Evolutionary conservation across 1,140 invertebrate species (phyloP).

Genomic region (Zaprionus nigranus): DNA sequence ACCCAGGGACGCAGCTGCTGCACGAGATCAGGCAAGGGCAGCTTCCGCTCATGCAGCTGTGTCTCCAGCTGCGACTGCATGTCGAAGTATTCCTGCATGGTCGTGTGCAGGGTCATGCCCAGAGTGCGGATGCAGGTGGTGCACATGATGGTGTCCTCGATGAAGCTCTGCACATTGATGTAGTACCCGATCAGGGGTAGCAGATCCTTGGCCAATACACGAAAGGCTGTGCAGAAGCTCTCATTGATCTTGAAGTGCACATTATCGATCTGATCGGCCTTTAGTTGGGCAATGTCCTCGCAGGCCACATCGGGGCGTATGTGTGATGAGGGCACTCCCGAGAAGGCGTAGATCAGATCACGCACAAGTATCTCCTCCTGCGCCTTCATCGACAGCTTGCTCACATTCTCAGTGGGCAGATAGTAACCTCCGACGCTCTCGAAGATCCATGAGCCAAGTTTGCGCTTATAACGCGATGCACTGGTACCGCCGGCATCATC

Average conservation of each 20-base stretch:
- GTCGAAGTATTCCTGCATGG: constrained; percentile 54
- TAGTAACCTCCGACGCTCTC: constrained; percentile 63
- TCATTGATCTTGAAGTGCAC: constrained; percentile 59
- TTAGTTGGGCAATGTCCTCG: constrained; percentile 35
- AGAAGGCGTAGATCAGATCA: constrained; percentile 69
- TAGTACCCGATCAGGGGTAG: constrained; percentile 58
- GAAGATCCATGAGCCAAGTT: constrained; percentile 50
- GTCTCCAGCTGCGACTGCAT: constrained; percentile 55
- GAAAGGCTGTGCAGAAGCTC: constrained; percentile 45
- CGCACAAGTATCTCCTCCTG: constrained; percentile 61
- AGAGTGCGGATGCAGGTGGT: constrained; percentile 26
- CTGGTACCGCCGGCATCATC: not conserved
- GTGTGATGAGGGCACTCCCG: constrained; percentile 59
- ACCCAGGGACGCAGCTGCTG: constrained; percentile 62
- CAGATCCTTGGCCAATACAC: constrained; percentile 43
- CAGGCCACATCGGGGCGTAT: constrained; percentile 46
- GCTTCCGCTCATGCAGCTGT: constrained; percentile 35
- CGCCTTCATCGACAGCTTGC: constrained; percentile 30
- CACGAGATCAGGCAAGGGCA: constrained; percentile 54
- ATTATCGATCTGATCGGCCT: constrained; percentile 35
- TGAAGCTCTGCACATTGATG: constrained; percentile 63
- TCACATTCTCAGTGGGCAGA: constrained; percentile 53
- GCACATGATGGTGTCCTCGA: constrained; percentile 57
- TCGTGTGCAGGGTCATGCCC: constrained; percentile 30
- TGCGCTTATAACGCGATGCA: not conserved